Evolutionary conservation across 2,113 vertebrate genomes (phyloP).

Genomic region (Nanorana parkeri): DNA sequence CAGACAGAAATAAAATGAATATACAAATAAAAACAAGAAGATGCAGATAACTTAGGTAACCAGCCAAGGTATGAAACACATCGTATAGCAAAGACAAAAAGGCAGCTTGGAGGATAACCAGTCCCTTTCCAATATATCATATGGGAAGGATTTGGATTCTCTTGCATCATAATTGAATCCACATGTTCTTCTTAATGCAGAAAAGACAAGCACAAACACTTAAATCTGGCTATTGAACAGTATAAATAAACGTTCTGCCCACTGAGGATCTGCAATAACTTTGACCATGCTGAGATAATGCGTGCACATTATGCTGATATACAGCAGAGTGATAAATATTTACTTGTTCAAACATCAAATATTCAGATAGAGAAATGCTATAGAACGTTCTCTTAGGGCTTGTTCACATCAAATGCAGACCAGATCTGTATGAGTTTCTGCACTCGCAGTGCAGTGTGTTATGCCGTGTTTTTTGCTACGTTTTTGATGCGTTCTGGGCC

Average conservation of each 20-base stretch:
- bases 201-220: slow-evolving; percentile 28
- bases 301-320: background rate
- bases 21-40: too few relatives aligned
- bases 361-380: too few relatives aligned
- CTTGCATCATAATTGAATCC: slow-evolving; percentile 30
- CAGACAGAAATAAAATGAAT: too few relatives aligned
- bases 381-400: too few relatives aligned
- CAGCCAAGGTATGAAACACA: background rate
- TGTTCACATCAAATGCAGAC: too few relatives aligned
- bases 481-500: too few relatives aligned
- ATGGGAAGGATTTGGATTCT: slow-evolving; percentile 10
- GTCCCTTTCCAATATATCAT: slow-evolving; percentile 23
- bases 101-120: slow-evolving; percentile 17
- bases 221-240: background rate
- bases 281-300: background rate
- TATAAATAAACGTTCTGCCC: background rate
- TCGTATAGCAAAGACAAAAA: slow-evolving; percentile 8
- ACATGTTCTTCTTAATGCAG: slow-evolving; percentile 37
- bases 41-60: background rate
- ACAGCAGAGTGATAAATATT: too few relatives aligned
- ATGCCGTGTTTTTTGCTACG: too few relatives aligned
- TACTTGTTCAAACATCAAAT: too few relatives aligned
- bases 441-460: too few relatives aligned
- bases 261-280: background rate
- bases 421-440: too few relatives aligned